Conservation (phyloP, 1,140 invertebrate genomes). For the Eciton burchellii region DNA sequence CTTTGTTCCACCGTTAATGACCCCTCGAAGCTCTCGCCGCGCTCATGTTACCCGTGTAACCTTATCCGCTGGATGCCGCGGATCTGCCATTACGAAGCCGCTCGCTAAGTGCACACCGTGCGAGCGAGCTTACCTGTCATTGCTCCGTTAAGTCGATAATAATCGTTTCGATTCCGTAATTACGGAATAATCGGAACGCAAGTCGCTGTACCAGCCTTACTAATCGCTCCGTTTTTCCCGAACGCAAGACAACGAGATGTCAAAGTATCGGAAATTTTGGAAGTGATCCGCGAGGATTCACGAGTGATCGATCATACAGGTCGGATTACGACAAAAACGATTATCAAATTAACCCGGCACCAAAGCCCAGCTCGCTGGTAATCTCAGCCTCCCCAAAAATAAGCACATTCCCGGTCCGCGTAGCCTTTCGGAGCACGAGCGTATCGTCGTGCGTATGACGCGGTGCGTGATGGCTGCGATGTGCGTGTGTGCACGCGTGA, state of each 20-base stretch:
- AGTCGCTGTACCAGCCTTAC: too few relatives aligned
- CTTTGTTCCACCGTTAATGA: conserved; percentile 51
- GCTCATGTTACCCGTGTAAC: not conserved
- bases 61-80: not conserved
- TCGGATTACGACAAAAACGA: not conserved
- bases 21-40: conserved; percentile 1
- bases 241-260: not conserved
- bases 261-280: not conserved
- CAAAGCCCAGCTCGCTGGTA: not conserved
- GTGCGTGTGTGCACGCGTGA: not conserved
- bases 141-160: not conserved
- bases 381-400: not conserved
- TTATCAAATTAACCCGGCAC: not conserved
- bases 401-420: not conserved
- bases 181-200: not conserved
- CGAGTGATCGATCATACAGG: not conserved
- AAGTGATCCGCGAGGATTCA: too few relatives aligned
- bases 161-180: not conserved
- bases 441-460: conserved; percentile 22
- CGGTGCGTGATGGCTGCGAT: not conserved
- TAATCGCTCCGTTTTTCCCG: too few relatives aligned
- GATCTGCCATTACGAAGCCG: conserved; percentile 7
- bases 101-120: not conserved
- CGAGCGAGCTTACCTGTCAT: not conserved
- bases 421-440: conserved; percentile 32